phyloP scores from a whole-genome alignment of 2,888 invertebrate genomes.

The Nowickia ferox region DNA sequence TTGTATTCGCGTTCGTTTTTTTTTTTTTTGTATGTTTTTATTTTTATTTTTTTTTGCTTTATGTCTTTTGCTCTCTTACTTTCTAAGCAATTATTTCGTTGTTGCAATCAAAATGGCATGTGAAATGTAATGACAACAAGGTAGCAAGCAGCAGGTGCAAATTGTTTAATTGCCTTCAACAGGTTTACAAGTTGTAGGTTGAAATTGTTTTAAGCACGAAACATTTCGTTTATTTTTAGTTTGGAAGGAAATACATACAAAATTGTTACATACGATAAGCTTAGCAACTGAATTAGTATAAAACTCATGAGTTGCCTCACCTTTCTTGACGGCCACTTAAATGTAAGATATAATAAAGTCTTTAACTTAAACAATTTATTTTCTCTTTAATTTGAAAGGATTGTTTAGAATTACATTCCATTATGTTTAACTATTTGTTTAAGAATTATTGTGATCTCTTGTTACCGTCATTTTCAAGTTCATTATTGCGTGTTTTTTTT shows the following conservation, averaged over 20 bases:
- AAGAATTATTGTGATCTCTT: neutral
- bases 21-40: neutral
- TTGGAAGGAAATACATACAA: neutral
- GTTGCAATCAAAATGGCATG: slow-evolving; percentile 12
- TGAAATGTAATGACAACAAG: slow-evolving; percentile 1
- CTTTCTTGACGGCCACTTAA: slow-evolving; percentile 9
- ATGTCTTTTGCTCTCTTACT: slow-evolving; percentile 1
- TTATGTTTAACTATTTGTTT: slow-evolving; percentile 22
- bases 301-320: slow-evolving; percentile 4
- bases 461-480: slow-evolving; percentile 23
- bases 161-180: slow-evolving; percentile 57
- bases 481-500: neutral
- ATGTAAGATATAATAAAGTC: neutral
- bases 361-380: neutral
- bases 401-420: slow-evolving; percentile 4
- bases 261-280: neutral
- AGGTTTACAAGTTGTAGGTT: slow-evolving; percentile 46
- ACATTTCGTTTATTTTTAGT: slow-evolving; percentile 17
- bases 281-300: neutral
- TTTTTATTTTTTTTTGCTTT: too few species aligned
- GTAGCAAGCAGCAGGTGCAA: slow-evolving; percentile 36
- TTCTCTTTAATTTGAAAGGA: neutral
- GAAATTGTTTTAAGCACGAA: slow-evolving; percentile 62
- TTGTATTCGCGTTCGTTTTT: neutral
- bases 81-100: slow-evolving; percentile 13